Evolutionary conservation across 35 echinoderm and acorn worm genomes (phyloP).

Genomic region (Heliocidaris erythrogramma): DNA sequence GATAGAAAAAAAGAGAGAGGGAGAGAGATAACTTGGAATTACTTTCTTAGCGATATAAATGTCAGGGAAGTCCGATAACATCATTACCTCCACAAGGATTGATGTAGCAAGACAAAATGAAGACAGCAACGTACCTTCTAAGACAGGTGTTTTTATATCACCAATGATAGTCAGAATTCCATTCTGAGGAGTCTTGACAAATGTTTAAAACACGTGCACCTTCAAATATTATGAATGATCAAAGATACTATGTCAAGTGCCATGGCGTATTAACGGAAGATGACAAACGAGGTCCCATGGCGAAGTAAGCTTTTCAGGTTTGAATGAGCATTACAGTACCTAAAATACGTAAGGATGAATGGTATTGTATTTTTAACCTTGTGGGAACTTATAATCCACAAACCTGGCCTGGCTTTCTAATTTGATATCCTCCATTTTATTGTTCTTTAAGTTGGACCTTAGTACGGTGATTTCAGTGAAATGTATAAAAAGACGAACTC

Average conservation of each 20-base stretch:
- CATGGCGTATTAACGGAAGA: not conserved
- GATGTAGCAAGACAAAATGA: not conserved
- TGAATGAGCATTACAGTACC: too few species aligned
- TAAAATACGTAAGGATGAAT: too few species aligned
- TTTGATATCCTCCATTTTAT: too few species aligned
- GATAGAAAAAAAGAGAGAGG: not conserved
- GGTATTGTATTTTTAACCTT: too few species aligned
- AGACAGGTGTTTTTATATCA: not conserved
- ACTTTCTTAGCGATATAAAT: not conserved
- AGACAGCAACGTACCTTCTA: not conserved
- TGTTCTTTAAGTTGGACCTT: too few species aligned
- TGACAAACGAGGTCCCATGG: not conserved
- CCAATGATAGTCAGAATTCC: not conserved
- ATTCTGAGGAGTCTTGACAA: not conserved
- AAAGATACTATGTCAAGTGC: not conserved
- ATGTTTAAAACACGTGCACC: not conserved
- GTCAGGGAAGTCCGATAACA: not conserved
- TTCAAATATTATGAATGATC: constrained; percentile 12
- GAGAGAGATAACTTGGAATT: not conserved
- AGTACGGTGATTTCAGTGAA: too few species aligned
- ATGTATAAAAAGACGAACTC: too few species aligned
- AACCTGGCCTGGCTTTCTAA: too few species aligned
- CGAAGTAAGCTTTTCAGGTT: too few species aligned
- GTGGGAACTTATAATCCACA: too few species aligned
- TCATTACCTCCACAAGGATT: not conserved